Evolutionary conservation across 2,797 vertebrate genomes (phyloP).

Genomic region (Typhlichthys eigenmanni): DNA sequence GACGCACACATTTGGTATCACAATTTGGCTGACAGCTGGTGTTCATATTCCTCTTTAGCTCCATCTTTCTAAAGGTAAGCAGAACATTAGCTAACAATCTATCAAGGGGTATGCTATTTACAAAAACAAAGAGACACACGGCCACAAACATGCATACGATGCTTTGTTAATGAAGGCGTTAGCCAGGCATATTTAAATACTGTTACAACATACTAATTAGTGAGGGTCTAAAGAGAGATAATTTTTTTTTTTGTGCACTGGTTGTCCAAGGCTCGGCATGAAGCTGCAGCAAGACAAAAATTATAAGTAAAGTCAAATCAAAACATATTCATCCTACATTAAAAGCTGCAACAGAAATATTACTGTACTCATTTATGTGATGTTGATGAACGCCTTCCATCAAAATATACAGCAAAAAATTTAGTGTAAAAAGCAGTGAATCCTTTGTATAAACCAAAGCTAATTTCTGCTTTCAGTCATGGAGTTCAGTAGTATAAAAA

Average conservation of each 20-base stretch:
- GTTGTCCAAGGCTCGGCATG: constrained; percentile 32
- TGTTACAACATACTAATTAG: constrained; percentile 38
- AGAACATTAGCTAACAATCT: no score
- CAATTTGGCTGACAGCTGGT: no score
- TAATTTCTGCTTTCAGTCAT: constrained; percentile 26
- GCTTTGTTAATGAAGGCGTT: not conserved
- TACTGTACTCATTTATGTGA: constrained; percentile 18
- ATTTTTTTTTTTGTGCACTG: constrained; percentile 37
- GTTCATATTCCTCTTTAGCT: no score
- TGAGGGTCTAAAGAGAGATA: constrained; percentile 34
- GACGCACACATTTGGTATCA: no score
- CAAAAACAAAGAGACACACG: constrained; percentile 4
- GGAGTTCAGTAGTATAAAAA: no score
- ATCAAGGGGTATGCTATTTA: no score
- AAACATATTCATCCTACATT: not conserved
- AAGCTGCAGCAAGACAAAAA: constrained; percentile 1
- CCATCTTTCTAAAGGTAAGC: no score
- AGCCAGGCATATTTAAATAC: constrained; percentile 16
- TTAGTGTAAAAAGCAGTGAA: constrained; percentile 23
- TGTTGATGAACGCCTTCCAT: constrained; percentile 38
- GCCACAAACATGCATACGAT: not conserved
- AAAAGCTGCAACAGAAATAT: constrained; percentile 20
- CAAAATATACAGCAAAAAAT: constrained; percentile 25
- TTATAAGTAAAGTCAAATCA: constrained; percentile 17
- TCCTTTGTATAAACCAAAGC: no score